These are phyloP conservation scores for Andrena flavipes DNA, from an alignment of 2,888 invertebrate species.

Conservation along the genomic window DNA sequence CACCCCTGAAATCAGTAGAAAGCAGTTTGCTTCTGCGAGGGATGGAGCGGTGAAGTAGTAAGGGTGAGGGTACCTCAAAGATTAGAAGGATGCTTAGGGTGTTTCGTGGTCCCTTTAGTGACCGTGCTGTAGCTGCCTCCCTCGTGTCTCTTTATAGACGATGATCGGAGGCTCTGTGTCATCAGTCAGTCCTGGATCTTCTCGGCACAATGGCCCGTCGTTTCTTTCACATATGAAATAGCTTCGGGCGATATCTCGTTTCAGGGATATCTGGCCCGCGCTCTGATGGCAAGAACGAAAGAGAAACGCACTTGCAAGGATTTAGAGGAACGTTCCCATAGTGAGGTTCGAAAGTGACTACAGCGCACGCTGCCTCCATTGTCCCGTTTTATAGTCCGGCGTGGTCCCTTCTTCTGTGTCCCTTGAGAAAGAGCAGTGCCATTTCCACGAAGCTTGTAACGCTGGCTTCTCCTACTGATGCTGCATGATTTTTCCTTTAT, in stretches of 20 bases:
- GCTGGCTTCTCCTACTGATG: not conserved
- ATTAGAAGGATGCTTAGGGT: not conserved
- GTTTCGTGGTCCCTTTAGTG: not conserved
- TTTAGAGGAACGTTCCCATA: slow-evolving; percentile 40
- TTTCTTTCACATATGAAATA: slow-evolving; percentile 75
- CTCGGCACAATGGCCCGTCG: slow-evolving; percentile 70
- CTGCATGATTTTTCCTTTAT: not conserved
- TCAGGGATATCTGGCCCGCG: slow-evolving; percentile 52
- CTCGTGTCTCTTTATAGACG: slow-evolving; percentile 28
- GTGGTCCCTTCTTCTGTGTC: slow-evolving; percentile 33
- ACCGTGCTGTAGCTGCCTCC: slow-evolving; percentile 4
- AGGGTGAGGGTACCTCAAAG: not conserved
- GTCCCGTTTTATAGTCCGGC: slow-evolving; percentile 49
- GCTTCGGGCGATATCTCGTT: slow-evolving; percentile 77
- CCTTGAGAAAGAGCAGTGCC: not conserved
- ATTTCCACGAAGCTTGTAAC: not conserved
- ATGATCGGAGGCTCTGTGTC: slow-evolving; percentile 55
- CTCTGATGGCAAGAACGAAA: slow-evolving; percentile 11
- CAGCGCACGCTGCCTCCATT: slow-evolving; percentile 35
- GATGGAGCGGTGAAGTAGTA: too few species aligned
- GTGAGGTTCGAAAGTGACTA: slow-evolving; percentile 47
- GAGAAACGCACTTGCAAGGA: slow-evolving; percentile 39
- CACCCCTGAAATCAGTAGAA: too few species aligned
- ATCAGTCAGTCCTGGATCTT: slow-evolving; percentile 30
- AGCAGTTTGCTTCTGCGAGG: too few species aligned